Conservation (phyloP, 2,797 vertebrate genomes). For the Lepidocolaptes lacrymiger region DNA sequence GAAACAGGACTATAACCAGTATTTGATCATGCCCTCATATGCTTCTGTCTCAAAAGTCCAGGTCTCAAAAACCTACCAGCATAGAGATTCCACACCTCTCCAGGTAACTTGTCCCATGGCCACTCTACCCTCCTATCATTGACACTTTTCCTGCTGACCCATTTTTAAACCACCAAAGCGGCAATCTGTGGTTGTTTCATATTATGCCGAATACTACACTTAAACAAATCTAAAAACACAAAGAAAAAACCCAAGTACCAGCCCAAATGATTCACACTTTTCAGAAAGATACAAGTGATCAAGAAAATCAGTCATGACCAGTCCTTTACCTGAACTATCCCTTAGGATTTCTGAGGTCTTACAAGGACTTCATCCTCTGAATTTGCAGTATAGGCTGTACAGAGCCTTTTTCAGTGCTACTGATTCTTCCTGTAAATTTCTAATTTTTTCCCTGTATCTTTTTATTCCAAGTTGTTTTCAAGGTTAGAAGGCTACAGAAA, state of each 20-base stretch:
- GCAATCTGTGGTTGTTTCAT: neutral
- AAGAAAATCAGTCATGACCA: neutral
- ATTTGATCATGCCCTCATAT: neutral
- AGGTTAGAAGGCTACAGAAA: neutral
- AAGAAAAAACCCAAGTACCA: neutral
- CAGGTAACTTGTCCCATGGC: neutral
- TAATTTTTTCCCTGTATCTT: neutral
- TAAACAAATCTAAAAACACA: neutral
- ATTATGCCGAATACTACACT: neutral
- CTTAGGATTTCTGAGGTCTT: neutral
- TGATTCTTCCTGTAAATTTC: neutral
- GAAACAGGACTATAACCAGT: neutral
- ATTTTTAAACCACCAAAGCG: neutral
- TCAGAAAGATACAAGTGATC: neutral
- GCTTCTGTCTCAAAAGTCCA: neutral
- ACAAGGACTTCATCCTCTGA: neutral
- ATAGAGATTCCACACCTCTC: neutral
- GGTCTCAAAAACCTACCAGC: neutral
- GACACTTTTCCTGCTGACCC: neutral
- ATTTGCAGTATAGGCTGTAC: neutral
- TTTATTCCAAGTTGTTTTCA: neutral
- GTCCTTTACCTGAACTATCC: neutral
- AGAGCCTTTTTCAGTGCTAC: neutral
- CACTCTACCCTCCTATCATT: neutral
- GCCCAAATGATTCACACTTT: neutral